Conservation (phyloP, 2,797 vertebrate species). For the Sebastes cheni region DNA sequence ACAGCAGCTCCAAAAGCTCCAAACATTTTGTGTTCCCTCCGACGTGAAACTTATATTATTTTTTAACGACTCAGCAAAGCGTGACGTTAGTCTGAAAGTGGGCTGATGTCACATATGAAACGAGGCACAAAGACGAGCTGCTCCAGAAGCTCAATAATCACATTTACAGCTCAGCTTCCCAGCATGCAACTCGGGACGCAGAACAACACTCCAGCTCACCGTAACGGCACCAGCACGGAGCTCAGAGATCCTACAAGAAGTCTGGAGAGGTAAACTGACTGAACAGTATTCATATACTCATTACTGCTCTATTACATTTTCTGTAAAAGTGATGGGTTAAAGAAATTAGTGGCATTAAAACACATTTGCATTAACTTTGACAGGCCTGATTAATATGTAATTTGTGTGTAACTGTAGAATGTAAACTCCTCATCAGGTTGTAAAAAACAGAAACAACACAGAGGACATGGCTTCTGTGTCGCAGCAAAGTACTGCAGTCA, state of each 20-base stretch:
- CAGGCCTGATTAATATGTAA: too few relatives aligned
- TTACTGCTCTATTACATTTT: neutral
- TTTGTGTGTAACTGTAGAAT: neutral
- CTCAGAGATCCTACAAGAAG: neutral
- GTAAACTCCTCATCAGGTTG: neutral
- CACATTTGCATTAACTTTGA: too few relatives aligned
- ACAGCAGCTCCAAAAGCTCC: neutral
- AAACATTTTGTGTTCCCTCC: neutral
- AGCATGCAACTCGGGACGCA: slow-evolving; percentile 32
- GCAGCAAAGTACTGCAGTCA: neutral
- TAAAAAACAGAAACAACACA: neutral
- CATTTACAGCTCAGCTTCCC: neutral
- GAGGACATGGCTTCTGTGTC: neutral
- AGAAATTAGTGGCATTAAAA: too few relatives aligned
- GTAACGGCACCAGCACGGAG: neutral
- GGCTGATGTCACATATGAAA: neutral
- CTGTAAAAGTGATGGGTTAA: neutral
- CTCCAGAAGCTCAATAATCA: neutral
- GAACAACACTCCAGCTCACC: neutral
- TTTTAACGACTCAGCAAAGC: neutral
- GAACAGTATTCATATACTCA: neutral
- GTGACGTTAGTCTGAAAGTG: neutral
- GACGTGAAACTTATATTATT: neutral
- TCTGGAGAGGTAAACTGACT: neutral
- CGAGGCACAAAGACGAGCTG: slow-evolving; percentile 42